Evolutionary conservation across 2,888 invertebrate genomes (phyloP), one percentile per base, ranked within the genome.

Genomic region (Drosophila paranaensis): DNA sequence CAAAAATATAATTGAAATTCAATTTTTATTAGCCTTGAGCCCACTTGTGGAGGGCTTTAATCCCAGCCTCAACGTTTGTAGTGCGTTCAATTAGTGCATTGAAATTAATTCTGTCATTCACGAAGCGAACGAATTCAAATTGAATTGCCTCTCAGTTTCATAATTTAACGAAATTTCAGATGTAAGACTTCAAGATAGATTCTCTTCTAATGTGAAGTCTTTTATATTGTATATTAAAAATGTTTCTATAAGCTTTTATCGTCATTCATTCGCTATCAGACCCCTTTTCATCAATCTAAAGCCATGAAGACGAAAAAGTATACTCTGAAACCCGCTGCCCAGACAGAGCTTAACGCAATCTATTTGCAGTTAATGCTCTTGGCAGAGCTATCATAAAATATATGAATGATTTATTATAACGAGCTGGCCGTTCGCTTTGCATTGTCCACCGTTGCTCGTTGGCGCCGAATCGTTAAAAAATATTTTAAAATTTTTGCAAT

Each of bases 81-180:
- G 33, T 57, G 46, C 54, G 20, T 57, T 75, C 60, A 71, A 71
- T 74, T 74, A 62, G 60, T 71, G 42, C 35, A 46, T 14, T 48
- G 60, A 48, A 69, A 61, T 64, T 37, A 64, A 64, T 61, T 60
- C 35, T 9, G 65, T 74, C 55, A 70, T 65, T 64, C 45, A 45
- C 46, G 16, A 16, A 46, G 3, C 8, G 14, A 56, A 3, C 14
- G 2, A 48, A 42, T 61, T 10, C 8, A n/a, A 39, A 25, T 30
- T 33, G 1, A 10, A 51, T 35, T 20, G 3, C 1, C 5, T 20
- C 1, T 20, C 20, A 20, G 2, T 20, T 20, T 20, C 20, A 20
- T 20, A 20, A 20, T 20, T 20, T 1, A 20, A 20, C 20, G 20
- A 20, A 20, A 20, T 20, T 20, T 20, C 20, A 20, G 20, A 20